Evolutionary conservation across 1,140 invertebrate genomes (phyloP), one percentile per base, ranked within the genome.

Genomic region (Eumeta japonica): DNA sequence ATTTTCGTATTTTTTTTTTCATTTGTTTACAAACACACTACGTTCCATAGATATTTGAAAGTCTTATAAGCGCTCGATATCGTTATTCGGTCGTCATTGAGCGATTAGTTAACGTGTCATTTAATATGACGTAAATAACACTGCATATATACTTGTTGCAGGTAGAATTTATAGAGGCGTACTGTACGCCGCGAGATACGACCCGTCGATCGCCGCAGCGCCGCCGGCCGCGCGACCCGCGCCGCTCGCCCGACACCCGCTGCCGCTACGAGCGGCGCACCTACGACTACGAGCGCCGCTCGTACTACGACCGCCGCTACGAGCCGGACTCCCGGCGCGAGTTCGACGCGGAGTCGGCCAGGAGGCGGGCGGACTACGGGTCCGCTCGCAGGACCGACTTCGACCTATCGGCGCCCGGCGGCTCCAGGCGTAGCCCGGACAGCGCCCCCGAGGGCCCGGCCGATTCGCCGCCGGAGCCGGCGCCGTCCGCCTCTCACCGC

Each of bases 81-180:
- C n/a, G n/a, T n/a, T n/a, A n/a, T n/a, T n/a, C n/a, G n/a, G n/a
- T n/a, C 20, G 20, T 24, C n/a, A 24, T 24, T 24, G 20, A n/a
- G n/a, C n/a, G n/a, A n/a, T n/a, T n/a, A n/a, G n/a, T n/a, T n/a
- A n/a, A n/a, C n/a, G n/a, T n/a, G n/a, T n/a, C n/a, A n/a, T n/a
- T n/a, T n/a, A n/a, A n/a, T n/a, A n/a, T n/a, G n/a, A n/a, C n/a
- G n/a, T n/a, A n/a, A n/a, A n/a, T n/a, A n/a, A n/a, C 20, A n/a
- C 5, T 30, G 10, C 27, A 12, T 32, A 10, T 16, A 12, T 10
- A 39, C 32, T 71, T 72, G 55, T 78, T 79, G 9, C 65, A 81
- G 80, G 76, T 81, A 52, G 78, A 80, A 57, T 75, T 81, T 36
- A 57, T 81, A 63, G 79, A 81, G 53, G 76, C 76, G 34, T 81